phyloP scores from a whole-genome alignment of 2,888 invertebrate species.

The Nowickia ferox region DNA sequence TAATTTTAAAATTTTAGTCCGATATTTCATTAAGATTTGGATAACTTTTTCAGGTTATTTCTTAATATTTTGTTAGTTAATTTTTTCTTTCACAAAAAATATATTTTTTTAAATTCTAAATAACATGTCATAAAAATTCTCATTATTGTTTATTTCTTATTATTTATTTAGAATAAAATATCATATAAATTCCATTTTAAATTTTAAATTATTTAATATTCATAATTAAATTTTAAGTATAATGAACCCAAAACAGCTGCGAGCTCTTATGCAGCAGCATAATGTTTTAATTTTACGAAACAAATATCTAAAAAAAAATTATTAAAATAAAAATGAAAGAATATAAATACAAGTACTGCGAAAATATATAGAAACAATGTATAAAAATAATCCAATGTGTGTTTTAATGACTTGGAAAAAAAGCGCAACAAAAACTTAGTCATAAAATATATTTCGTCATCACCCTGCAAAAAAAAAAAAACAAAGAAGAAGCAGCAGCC shows the following conservation, averaged over 20 bases:
- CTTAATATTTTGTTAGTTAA: too few relatives aligned
- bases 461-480: background rate
- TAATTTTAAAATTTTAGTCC: too few relatives aligned
- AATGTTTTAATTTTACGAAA: background rate
- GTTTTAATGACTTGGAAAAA: background rate
- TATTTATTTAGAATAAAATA: too few relatives aligned
- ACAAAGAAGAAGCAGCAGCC: constrained; percentile 70
- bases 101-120: too few relatives aligned
- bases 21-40: too few relatives aligned
- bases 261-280: background rate
- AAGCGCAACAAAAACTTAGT: background rate
- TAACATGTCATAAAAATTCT: too few relatives aligned
- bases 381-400: background rate
- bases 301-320: background rate
- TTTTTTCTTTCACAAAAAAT: too few relatives aligned
- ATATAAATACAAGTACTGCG: background rate
- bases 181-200: background rate
- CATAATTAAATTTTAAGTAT: background rate
- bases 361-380: constrained; percentile 7
- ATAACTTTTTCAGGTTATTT: too few relatives aligned
- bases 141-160: too few relatives aligned
- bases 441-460: background rate
- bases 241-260: background rate
- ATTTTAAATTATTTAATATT: background rate
- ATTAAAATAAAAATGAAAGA: background rate